phyloP scores from a whole-genome alignment of 2,113 vertebrate species.

The Tiliqua scincoides region DNA sequence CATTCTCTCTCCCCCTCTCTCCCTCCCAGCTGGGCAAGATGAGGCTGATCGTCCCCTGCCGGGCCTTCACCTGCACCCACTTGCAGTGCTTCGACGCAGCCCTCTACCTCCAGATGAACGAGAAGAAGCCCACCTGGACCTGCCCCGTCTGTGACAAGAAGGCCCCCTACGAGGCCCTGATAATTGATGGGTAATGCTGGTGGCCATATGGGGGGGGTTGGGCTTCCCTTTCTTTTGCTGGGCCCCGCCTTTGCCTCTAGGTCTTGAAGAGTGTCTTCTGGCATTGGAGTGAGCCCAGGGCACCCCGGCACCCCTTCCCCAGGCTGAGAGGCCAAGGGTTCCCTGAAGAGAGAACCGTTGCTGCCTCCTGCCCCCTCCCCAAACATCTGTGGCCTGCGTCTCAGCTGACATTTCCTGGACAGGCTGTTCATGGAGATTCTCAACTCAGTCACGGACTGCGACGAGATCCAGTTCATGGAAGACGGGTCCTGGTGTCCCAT shows the following conservation, averaged over 20 bases:
- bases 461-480: conserved; percentile 83
- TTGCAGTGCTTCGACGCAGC: conserved; percentile 81
- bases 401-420: too few species aligned
- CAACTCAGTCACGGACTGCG: conserved; percentile 78
- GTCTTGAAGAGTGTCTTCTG: too few species aligned
- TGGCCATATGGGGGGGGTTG: too few species aligned
- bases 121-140: conserved; percentile 82
- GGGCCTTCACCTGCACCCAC: conserved; percentile 78
- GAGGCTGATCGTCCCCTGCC: conserved; percentile 75
- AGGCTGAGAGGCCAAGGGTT: background rate
- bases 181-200: conserved; percentile 78
- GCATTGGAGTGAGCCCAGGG: too few species aligned
- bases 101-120: conserved; percentile 82
- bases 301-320: too few species aligned
- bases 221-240: background rate
- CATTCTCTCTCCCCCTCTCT: fast-evolving
- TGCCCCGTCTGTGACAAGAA: conserved; percentile 82
- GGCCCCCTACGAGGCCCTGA: conserved; percentile 77
- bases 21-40: conserved; percentile 77
- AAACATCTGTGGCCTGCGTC: too few species aligned
- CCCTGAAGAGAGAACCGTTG: background rate
- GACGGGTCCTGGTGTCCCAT: conserved; percentile 83
- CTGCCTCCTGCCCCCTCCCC: background rate
- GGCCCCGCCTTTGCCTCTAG: too few species aligned
- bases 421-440: conserved; percentile 83